These are phyloP conservation scores for Prionailurus bengalensis DNA, from an alignment of 2,113 vertebrate species.

Conservation along the genomic window DNA sequence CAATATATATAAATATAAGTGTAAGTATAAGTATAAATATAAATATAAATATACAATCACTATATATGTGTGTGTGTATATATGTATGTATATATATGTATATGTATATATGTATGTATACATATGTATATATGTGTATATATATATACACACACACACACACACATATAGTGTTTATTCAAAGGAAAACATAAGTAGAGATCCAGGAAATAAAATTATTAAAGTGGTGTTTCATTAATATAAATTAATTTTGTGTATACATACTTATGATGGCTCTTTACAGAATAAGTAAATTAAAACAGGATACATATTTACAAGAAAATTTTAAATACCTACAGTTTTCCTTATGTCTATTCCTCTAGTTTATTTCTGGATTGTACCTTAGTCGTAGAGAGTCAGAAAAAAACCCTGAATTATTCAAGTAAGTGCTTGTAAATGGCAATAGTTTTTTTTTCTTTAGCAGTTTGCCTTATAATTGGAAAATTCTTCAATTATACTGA, in stretches of 20 bases:
- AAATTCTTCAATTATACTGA: not conserved
- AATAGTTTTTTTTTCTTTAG: not conserved
- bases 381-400: not conserved
- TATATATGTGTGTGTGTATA: no score
- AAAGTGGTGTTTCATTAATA: not conserved
- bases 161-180: not conserved
- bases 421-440: not conserved
- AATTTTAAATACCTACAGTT: not conserved
- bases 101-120: no score
- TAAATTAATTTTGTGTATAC: not conserved
- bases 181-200: not conserved
- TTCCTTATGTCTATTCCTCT: not conserved
- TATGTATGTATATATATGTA: no score
- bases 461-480: not conserved
- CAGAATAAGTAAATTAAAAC: not conserved
- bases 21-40: no score
- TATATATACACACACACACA: no score
- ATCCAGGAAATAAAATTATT: not conserved
- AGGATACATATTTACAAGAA: not conserved
- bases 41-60: no score
- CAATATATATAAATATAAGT: no score
- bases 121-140: no score
- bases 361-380: not conserved
- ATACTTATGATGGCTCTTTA: not conserved
- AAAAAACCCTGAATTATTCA: slow-evolving; percentile 35